A percentile compares a stretch with the other conserved stretches of the same genome.
Conservation (phyloP, 2,797 vertebrate genomes). For the Acanthurus tractus region DNA sequence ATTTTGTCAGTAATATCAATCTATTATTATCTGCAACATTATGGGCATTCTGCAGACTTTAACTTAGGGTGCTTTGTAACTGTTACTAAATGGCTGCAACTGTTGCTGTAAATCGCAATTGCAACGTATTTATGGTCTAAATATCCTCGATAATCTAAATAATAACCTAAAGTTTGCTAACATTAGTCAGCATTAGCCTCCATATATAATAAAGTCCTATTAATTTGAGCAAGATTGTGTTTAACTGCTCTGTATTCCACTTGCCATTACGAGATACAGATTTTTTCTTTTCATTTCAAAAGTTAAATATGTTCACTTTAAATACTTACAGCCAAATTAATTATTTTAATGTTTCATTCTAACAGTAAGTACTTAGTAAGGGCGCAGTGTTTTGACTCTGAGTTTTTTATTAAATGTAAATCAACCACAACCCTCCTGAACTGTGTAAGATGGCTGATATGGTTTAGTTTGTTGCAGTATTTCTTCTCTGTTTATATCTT, state of each 20-base stretch:
- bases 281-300: too few species aligned
- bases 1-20: not conserved
- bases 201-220: not conserved
- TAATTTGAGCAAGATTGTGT: not conserved
- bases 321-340: not conserved
- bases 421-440: not conserved
- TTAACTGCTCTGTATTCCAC: not conserved
- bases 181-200: not conserved
- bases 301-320: not conserved
- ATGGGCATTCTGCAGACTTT: too few species aligned
- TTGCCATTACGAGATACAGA: not conserved
- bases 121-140: not conserved
- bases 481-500: conserved; percentile 3
- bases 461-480: not conserved
- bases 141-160: not conserved
- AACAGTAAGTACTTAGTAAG: not conserved
- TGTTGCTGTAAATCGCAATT: not conserved
- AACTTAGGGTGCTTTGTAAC: not conserved
- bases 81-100: not conserved
- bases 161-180: not conserved
- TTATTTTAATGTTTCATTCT: not conserved
- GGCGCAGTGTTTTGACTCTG: not conserved
- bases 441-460: not conserved
- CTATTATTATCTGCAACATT: not conserved
- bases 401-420: not conserved